A percentile compares a stretch with the other conserved stretches of the same genome.
These are phyloP conservation scores for Neogobius melanostomus DNA, from an alignment of 2,113 vertebrate species.

Conservation along the genomic window DNA sequence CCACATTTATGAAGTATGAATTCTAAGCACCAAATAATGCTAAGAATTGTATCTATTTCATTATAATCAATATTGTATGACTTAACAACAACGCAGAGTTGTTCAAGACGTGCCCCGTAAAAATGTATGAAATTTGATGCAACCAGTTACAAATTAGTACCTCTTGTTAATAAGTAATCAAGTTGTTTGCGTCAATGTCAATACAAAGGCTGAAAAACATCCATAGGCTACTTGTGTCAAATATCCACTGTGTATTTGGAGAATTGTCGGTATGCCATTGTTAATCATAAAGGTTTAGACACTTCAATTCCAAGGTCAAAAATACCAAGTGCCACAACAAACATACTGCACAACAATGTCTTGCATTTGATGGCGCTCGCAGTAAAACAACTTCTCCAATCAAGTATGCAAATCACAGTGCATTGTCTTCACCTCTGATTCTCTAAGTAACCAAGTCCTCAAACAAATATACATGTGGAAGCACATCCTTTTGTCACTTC, in stretches of 20 bases:
- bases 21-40: too few species aligned
- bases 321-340: slow-evolving; percentile 17
- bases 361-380: background rate
- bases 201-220: slow-evolving; percentile 48
- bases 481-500: slow-evolving; percentile 40
- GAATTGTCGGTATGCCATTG: slow-evolving; percentile 37
- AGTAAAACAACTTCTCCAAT: slow-evolving; percentile 2
- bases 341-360: background rate
- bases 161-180: background rate
- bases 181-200: background rate
- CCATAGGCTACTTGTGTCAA: slow-evolving; percentile 63
- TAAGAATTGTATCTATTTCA: background rate
- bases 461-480: slow-evolving; percentile 37
- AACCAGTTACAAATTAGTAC: background rate
- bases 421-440: background rate
- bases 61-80: background rate
- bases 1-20: too few species aligned
- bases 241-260: slow-evolving; percentile 50
- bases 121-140: background rate
- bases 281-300: slow-evolving; percentile 60
- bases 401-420: slow-evolving; percentile 15
- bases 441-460: slow-evolving; percentile 20
- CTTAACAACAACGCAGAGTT: background rate
- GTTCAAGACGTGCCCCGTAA: background rate
- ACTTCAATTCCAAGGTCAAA: slow-evolving; percentile 29